Conservation (phyloP, 2,888 invertebrate species). For the Eupithecia subfuscata region DNA sequence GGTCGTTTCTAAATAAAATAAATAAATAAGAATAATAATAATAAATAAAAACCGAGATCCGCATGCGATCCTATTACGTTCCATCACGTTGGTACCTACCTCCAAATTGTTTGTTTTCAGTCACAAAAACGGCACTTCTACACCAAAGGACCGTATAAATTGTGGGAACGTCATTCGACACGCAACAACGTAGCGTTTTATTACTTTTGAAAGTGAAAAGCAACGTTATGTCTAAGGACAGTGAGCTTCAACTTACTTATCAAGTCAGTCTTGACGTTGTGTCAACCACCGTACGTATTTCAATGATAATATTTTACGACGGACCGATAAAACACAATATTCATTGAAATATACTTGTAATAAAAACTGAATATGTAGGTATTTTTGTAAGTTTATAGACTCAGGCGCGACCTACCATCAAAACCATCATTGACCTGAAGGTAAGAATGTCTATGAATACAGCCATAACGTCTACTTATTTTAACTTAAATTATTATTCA, state of each 20-base stretch:
- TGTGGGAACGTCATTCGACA: conserved; percentile 18
- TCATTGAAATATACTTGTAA: background rate
- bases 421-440: background rate
- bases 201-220: conserved; percentile 25
- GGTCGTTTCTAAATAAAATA: no score
- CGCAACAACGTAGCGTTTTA: conserved; percentile 23
- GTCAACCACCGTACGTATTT: conserved; percentile 21
- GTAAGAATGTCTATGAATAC: background rate
- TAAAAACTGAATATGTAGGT: background rate
- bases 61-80: background rate
- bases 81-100: background rate
- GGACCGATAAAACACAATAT: conserved; percentile 11
- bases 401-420: background rate
- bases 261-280: conserved; percentile 8
- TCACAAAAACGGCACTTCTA: background rate
- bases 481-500: background rate
- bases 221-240: conserved; percentile 18
- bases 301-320: conserved; percentile 30
- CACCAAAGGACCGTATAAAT: conserved; percentile 16
- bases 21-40: no score
- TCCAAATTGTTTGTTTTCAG: background rate
- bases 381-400: background rate
- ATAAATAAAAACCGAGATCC: no score
- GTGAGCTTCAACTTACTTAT: conserved; percentile 11
- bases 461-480: background rate